A percentile compares a stretch with the other conserved stretches of the same genome.
phyloP scores from a whole-genome alignment of 2,113 vertebrate species.

The Antigone vipio region DNA sequence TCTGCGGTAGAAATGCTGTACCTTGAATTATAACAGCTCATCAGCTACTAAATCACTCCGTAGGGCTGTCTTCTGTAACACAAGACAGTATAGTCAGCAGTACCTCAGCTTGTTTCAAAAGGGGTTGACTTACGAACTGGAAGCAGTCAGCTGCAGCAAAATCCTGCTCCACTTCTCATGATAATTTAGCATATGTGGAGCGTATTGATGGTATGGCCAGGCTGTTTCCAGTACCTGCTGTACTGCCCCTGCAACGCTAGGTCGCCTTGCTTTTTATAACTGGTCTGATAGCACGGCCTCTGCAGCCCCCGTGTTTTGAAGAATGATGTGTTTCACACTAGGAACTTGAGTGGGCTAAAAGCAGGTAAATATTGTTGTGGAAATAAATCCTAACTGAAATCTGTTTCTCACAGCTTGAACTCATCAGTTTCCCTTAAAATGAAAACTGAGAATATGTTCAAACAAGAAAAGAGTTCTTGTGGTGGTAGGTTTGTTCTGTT shows the following conservation, averaged over 20 bases:
- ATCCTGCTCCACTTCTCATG: not conserved
- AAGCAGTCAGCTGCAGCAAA: not conserved
- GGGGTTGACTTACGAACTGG: not conserved
- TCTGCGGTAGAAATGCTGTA: not conserved
- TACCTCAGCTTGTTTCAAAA: not conserved
- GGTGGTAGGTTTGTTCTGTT: not conserved
- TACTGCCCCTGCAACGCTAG: not conserved
- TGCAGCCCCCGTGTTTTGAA: fast-evolving
- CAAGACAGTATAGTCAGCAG: not conserved
- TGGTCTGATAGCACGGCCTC: not conserved
- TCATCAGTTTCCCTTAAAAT: not conserved
- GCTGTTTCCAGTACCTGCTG: not conserved
- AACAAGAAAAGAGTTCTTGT: not conserved
- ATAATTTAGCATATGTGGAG: not conserved
- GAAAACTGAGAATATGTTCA: not conserved
- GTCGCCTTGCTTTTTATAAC: not conserved
- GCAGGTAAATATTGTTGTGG: not conserved
- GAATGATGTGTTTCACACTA: not conserved
- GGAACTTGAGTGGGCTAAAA: not conserved
- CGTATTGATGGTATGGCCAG: not conserved
- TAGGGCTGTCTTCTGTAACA: not conserved
- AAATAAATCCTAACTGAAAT: not conserved
- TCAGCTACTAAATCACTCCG: not conserved
- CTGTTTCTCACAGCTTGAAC: not conserved
- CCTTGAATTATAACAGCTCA: not conserved